Base-by-base conservation (phyloP, 1,140 invertebrate species). In the Tetragonula clypearis region DNA sequence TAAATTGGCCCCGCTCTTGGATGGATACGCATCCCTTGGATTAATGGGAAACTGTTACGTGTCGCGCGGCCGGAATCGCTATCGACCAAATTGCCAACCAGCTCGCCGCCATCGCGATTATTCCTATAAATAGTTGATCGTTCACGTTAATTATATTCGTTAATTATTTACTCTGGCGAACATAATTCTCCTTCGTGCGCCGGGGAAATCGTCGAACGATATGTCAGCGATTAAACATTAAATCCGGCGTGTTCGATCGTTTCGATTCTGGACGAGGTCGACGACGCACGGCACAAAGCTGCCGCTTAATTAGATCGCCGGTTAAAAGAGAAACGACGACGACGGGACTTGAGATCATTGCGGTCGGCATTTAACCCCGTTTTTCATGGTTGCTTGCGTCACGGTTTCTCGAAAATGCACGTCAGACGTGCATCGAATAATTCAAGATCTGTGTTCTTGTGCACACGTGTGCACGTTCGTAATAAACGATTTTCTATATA, bases 1-100 rank as follows among this genome's bases (percentile, higher is more conserved):
- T 84, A 84, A 84, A 84, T 84, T 84, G 82, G 56, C 66, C 77
- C 58, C 9, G 82, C 76, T 65, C 76, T 78, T 79, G 82, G 82
- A 55, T 79, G 82, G 82, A 55, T 84, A 79, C 76, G 76, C 76
- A 53, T 55, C 21, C 66, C 75, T 17, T 49, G 41, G 68, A 84
- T 84, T 84, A 84, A 84, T 79, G 56, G 82, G 56, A n/a, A 53
- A 73, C 68, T 26, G 77, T 56, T 84, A 73, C 66, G 35, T 14
- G 56, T 30, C 41, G 49, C 26, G 23, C 56, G 35, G 1, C 68
- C n/a, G 21, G 12, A 17, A 23, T 65, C 76, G 56, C 73, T 84
- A 79, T 78, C 76, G 82, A 62, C 17, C 75, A 60, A 49, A 26
- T 41, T 26, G 21, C 49, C 71, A 58, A 41, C 78, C 55, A 49